phyloP scores from a whole-genome alignment of 2,797 vertebrate species.

The Heliangelus exortis region DNA sequence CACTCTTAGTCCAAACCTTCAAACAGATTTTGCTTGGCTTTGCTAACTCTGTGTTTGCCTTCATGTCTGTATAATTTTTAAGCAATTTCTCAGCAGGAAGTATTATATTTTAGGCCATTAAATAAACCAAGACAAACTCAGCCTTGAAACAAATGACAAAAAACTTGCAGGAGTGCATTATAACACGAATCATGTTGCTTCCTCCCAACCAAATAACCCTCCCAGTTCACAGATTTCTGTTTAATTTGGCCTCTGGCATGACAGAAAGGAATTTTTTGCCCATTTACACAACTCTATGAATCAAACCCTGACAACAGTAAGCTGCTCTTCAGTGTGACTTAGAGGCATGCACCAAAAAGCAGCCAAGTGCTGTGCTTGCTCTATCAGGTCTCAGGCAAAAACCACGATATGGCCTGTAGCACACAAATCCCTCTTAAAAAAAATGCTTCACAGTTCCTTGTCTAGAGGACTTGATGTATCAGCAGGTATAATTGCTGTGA shows the following conservation, averaged over 20 bases:
- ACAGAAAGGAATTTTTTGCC: constrained; percentile 81
- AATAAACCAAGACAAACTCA: constrained; percentile 30
- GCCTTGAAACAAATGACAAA: not conserved
- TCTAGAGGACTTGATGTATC: not conserved
- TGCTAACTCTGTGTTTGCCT: not conserved
- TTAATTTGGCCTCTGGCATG: constrained; percentile 77
- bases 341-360: constrained; percentile 62
- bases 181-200: constrained; percentile 74
- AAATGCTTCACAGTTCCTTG: not conserved
- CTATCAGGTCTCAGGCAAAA: constrained; percentile 8
- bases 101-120: constrained; percentile 5
- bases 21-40: not conserved
- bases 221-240: constrained; percentile 59
- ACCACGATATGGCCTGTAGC: not conserved
- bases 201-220: constrained; percentile 49
- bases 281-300: constrained; percentile 79
- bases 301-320: constrained; percentile 83
- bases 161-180: constrained; percentile 58
- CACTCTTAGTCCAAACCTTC: not conserved
- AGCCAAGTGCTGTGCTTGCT: constrained; percentile 42
- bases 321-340: constrained; percentile 80
- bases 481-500: not conserved
- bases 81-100: constrained; percentile 18
- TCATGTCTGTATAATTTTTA: not conserved
- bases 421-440: not conserved